phyloP scores from a whole-genome alignment of 1,140 invertebrate species.

The Trachymyrmex cornetzi region DNA sequence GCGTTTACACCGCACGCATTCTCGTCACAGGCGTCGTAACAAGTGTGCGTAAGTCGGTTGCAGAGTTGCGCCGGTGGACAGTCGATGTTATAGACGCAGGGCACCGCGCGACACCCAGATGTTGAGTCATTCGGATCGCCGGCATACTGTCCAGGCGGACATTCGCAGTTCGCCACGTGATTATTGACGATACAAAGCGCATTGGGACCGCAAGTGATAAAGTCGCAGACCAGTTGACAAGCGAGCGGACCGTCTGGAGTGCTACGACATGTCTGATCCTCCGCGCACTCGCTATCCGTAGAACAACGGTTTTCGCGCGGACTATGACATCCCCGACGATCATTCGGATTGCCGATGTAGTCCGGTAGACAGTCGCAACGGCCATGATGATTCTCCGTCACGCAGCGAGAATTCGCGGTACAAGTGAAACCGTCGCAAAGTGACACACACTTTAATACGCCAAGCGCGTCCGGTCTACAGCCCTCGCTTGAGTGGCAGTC shows the following conservation, averaged over 20 bases:
- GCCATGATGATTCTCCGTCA: conserved; percentile 91
- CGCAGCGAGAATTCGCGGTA: conserved; percentile 93
- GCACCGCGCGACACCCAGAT: conserved; percentile 92
- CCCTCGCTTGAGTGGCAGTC: conserved; percentile 91
- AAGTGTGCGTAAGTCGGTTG: conserved; percentile 93
- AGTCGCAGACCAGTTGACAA: conserved; percentile 92
- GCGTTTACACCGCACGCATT: conserved; percentile 95
- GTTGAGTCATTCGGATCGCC: conserved; percentile 93
- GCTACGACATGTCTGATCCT: conserved; percentile 91
- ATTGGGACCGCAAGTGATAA: conserved; percentile 92
- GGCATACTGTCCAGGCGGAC: conserved; percentile 93
- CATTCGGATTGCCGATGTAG: conserved; percentile 95
- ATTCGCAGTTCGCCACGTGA: conserved; percentile 95
- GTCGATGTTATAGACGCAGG: conserved; percentile 94
- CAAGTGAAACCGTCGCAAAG: conserved; percentile 94
- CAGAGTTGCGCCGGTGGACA: conserved; percentile 93
- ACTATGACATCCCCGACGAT: conserved; percentile 93
- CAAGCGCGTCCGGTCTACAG: conserved; percentile 93
- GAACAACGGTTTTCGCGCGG: conserved; percentile 91
- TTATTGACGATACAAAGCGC: conserved; percentile 95
- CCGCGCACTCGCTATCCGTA: conserved; percentile 93
- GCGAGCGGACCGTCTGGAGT: conserved; percentile 79
- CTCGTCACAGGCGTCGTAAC: conserved; percentile 92
- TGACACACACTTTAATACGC: conserved; percentile 93
- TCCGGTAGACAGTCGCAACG: conserved; percentile 93